Base-by-base conservation (phyloP, 2,888 invertebrate species). In the Leptinotarsa haldemani region DNA sequence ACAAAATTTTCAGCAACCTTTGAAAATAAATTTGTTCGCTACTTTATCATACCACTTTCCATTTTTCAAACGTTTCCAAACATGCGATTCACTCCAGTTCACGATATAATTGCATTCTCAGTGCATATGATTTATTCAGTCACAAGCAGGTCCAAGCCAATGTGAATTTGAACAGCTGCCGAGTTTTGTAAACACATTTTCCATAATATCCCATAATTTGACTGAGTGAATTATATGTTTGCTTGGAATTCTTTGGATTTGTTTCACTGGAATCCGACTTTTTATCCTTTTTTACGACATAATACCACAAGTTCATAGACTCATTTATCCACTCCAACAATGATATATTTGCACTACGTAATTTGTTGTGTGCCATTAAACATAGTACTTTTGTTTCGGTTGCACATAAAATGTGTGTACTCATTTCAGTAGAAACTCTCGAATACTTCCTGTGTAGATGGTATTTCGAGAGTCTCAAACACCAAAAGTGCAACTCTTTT, bases 51-150 rank as follows among this genome's bases (percentile, higher is more conserved):
- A 9, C 2, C 40, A 40, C 3, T 40, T 40, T 40, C 2, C 7
- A 40, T 40, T 40, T 40, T 40, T 12, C 1, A 40, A 40, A 40
- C 9, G 30, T 9, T 40, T 9, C 9, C 5, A 9, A 40, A 40
- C 40, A 40, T 40, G 40, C 40, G 40, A 22, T 20, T 15, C 15
- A 22, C 22, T 12, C 13, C 53, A 20, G 12, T 9, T 52, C 53
- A 56, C 22, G 53, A 56, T 56, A 20, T 18, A 13, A 22, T 20
- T 22, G 25, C 22, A 22, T 22, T 56, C 20, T 25, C 13, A 56
- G 56, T 22, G 12, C 56, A 56, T 56, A 56, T 56, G 20, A 22
- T 56, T 56, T 56, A 56, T 56, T 56, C 56, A 56, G 56, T 9
- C 12, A 22, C 12, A 20, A 22, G 22, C 22, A 22, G 13, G 22